phyloP scores from a whole-genome alignment of 2,797 vertebrate genomes.

The Bryconaethiops microstoma region DNA sequence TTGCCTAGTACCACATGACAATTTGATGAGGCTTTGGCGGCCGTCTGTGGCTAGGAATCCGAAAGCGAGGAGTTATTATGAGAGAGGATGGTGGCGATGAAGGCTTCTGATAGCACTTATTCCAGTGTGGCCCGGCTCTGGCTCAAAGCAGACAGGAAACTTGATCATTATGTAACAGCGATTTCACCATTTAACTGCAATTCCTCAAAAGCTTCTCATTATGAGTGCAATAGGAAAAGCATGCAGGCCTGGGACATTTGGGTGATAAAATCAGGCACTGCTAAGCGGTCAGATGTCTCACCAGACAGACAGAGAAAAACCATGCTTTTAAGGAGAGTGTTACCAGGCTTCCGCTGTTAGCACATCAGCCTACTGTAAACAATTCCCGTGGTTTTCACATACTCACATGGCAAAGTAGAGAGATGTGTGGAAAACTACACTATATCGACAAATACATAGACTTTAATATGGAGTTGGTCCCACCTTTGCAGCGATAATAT shows the following conservation, averaged over 20 bases:
- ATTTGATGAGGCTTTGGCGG: conserved; percentile 11
- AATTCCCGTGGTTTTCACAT: not conserved
- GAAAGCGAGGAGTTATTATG: not conserved
- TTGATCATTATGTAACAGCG: conserved; percentile 5
- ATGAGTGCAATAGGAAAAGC: not conserved
- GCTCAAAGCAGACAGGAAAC: conserved; percentile 1
- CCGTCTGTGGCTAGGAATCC: not conserved
- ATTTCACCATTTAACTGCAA: conserved; percentile 1
- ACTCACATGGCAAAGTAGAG: not conserved
- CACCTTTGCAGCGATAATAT: too few relatives aligned
- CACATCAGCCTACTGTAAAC: not conserved
- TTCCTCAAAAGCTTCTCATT: conserved; percentile 28
- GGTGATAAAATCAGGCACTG: conserved; percentile 18
- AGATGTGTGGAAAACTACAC: not conserved
- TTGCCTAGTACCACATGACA: conserved; percentile 9
- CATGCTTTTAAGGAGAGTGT: not conserved
- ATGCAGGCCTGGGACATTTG: conserved; percentile 19
- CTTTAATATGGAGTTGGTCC: too few relatives aligned
- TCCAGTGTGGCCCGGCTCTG: conserved; percentile 1
- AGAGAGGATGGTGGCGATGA: not conserved
- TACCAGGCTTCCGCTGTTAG: not conserved
- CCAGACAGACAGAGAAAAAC: conserved; percentile 7
- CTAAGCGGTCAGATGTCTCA: conserved; percentile 10
- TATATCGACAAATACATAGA: too few relatives aligned
- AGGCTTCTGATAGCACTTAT: conserved; percentile 6